These are phyloP conservation scores for human DNA, from an alignment of 2,113 vertebrate species.

Conservation along the genomic window DNA sequence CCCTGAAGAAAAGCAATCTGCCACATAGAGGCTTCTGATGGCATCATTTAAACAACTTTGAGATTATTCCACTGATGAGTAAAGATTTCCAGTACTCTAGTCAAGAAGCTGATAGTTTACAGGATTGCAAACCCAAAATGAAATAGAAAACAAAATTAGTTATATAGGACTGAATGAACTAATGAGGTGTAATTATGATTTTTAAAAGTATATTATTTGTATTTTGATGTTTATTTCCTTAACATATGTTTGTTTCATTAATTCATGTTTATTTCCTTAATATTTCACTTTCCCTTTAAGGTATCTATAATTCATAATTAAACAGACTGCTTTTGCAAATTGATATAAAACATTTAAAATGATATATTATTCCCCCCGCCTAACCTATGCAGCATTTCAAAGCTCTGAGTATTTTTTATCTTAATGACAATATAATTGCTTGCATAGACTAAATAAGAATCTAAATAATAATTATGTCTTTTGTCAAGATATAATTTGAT, in stretches of 20 bases:
- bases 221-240: neutral
- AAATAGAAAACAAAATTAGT: neutral
- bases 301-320: neutral
- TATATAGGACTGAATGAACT: neutral
- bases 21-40: neutral
- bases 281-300: neutral
- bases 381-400: neutral
- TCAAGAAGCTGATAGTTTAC: neutral
- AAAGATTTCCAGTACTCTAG: neutral
- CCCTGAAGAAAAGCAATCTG: neutral
- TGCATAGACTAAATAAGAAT: neutral
- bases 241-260: neutral
- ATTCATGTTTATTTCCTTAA: neutral
- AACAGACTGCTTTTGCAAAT: neutral
- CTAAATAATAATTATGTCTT: neutral
- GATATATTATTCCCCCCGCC: neutral
- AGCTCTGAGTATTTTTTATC: neutral
- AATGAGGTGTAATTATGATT: neutral
- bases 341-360: neutral
- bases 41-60: neutral
- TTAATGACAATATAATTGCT: neutral
- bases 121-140: neutral
- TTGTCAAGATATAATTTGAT: neutral
- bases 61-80: neutral
- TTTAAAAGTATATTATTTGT: neutral